These are phyloP conservation scores for Argentina silus DNA, from an alignment of 2,797 vertebrate genomes.

Conservation along the genomic window DNA sequence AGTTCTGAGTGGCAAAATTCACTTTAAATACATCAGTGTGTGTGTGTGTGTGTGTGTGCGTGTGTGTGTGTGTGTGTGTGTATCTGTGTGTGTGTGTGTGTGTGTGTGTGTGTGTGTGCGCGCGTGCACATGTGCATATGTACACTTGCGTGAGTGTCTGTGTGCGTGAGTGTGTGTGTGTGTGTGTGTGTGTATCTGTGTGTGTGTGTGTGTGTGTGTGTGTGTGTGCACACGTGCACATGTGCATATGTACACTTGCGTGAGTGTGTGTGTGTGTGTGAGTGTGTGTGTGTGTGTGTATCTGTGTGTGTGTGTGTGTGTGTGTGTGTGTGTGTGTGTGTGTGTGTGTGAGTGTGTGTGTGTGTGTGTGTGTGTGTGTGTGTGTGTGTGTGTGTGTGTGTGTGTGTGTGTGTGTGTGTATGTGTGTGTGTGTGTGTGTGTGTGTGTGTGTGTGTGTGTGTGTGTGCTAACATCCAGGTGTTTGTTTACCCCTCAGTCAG, in stretches of 20 bases:
- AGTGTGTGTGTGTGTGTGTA: no score
- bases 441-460: neutral
- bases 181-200: slow-evolving; percentile 20
- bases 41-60: slow-evolving; percentile 21
- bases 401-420: neutral
- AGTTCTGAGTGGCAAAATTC: neutral
- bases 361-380: slow-evolving; percentile 1
- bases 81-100: slow-evolving; percentile 10
- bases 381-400: neutral
- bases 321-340: neutral
- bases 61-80: neutral
- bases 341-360: no score
- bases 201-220: slow-evolving; percentile 4
- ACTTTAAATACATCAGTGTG: neutral
- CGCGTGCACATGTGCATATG: slow-evolving; percentile 32
- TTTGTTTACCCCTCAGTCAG: slow-evolving; percentile 60
- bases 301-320: slow-evolving; percentile 18
- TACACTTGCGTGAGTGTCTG: slow-evolving; percentile 16
- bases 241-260: neutral
- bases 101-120: no score
- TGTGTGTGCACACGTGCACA: slow-evolving; percentile 4
- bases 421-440: neutral
- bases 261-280: neutral
- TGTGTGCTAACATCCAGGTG: neutral
- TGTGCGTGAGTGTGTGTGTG: slow-evolving; percentile 10